Conservation (phyloP, 1,140 invertebrate genomes). For the Asobara japonica region DNA sequence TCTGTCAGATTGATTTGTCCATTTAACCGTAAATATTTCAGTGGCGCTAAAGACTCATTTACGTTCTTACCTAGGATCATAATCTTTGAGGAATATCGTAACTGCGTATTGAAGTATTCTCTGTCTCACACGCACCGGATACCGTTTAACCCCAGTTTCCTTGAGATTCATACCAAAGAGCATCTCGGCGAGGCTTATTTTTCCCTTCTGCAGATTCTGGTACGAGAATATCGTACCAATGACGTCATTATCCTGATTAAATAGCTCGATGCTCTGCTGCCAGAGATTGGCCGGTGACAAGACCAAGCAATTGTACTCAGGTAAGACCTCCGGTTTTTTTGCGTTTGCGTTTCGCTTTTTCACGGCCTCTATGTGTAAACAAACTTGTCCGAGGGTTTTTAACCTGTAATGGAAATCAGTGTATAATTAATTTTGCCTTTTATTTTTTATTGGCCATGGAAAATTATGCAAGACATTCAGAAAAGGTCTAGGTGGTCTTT, state of each 20-base stretch:
- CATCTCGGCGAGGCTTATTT: slow-evolving; percentile 88
- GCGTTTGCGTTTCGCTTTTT: slow-evolving; percentile 68
- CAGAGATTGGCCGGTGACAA: slow-evolving; percentile 94
- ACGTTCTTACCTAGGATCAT: slow-evolving; percentile 75
- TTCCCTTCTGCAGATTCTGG: slow-evolving; percentile 81
- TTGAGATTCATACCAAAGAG: slow-evolving; percentile 90
- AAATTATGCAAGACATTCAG: not conserved
- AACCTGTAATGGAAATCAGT: slow-evolving; percentile 60
- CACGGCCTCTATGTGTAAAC: slow-evolving; percentile 86
- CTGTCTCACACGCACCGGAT: slow-evolving; percentile 83
- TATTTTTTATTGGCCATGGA: too few species aligned
- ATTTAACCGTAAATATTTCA: slow-evolving; percentile 5
- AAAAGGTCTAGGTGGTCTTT: too few species aligned
- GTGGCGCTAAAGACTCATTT: not conserved
- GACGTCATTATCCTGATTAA: slow-evolving; percentile 80
- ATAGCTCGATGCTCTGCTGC: slow-evolving; percentile 83
- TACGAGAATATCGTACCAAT: slow-evolving; percentile 83
- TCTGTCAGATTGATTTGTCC: not conserved
- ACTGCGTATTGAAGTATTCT: slow-evolving; percentile 90
- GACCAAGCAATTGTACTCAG: slow-evolving; percentile 92
- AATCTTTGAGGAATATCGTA: slow-evolving; percentile 85
- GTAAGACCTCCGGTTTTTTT: slow-evolving; percentile 73
- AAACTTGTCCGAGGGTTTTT: slow-evolving; percentile 80
- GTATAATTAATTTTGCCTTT: not conserved
- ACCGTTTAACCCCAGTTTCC: slow-evolving; percentile 88